Conservation (phyloP, 2,113 vertebrate genomes). For the Thryonomys swinderianus region DNA sequence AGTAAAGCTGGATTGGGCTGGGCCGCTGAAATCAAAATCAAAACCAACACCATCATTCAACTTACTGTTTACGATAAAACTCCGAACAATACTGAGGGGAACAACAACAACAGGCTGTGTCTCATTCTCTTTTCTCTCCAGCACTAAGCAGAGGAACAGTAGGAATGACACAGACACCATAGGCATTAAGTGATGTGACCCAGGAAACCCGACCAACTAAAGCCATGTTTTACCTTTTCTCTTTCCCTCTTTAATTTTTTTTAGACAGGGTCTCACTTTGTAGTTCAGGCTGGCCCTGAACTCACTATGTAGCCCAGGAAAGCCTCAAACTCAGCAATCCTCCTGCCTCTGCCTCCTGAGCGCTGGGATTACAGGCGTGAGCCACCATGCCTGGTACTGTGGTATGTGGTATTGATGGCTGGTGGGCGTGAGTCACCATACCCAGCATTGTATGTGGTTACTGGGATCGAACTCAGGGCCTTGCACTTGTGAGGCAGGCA, state of each 20-base stretch:
- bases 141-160: not conserved
- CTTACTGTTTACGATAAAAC: not conserved
- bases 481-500: no score
- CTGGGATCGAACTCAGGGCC: no score
- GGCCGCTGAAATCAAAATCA: conserved; percentile 89
- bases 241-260: not conserved
- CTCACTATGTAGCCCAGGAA: no score
- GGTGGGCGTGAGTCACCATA: no score
- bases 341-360: no score
- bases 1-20: conserved; percentile 94
- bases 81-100: not conserved
- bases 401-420: no score
- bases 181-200: not conserved
- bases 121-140: not conserved
- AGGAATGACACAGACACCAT: not conserved
- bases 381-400: no score
- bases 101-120: fast-evolving
- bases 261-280: no score
- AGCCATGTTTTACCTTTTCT: not conserved
- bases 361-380: no score
- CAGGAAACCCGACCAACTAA: not conserved
- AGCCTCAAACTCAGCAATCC: no score
- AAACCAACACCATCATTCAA: not conserved
- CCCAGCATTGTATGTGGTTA: no score
- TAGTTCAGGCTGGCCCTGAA: no score